phyloP scores from a whole-genome alignment of 2,888 invertebrate species.

The Plebejus argus region DNA sequence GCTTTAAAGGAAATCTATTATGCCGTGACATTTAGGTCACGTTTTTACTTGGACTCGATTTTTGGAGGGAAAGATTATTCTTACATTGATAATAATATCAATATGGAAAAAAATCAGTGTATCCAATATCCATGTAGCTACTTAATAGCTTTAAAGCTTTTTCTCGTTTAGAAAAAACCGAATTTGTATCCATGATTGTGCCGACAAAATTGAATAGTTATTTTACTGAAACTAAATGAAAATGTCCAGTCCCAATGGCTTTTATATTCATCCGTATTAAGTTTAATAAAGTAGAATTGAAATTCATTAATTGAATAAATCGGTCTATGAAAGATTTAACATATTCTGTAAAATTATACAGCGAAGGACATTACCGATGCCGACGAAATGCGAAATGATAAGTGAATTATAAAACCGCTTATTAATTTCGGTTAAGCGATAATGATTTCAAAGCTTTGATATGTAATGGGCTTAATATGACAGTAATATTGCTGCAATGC shows the following conservation, averaged over 20 bases:
- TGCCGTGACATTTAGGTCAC: too few species aligned
- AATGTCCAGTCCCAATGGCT: background rate
- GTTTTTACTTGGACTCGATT: too few species aligned
- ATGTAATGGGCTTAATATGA: background rate
- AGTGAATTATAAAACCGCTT: conserved; percentile 16
- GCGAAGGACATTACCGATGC: background rate
- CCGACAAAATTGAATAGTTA: background rate
- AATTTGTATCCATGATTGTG: background rate
- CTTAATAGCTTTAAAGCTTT: background rate
- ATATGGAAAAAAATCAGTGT: too few species aligned
- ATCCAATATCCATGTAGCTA: background rate
- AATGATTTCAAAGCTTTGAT: background rate
- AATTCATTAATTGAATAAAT: background rate
- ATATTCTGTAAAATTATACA: background rate
- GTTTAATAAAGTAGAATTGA: background rate
- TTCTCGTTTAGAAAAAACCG: background rate
- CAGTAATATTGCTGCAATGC: background rate
- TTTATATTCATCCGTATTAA: background rate
- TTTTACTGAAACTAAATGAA: conserved; percentile 3
- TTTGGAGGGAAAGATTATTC: too few species aligned
- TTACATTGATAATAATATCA: too few species aligned
- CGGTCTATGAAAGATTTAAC: conserved; percentile 2
- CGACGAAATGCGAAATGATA: background rate
- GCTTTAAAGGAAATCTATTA: too few species aligned
- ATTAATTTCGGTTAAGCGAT: background rate